phyloP scores from a whole-genome alignment of 37 sponge, comb jelly and placozoan genomes.

The Cliona cf. orientalis region DNA sequence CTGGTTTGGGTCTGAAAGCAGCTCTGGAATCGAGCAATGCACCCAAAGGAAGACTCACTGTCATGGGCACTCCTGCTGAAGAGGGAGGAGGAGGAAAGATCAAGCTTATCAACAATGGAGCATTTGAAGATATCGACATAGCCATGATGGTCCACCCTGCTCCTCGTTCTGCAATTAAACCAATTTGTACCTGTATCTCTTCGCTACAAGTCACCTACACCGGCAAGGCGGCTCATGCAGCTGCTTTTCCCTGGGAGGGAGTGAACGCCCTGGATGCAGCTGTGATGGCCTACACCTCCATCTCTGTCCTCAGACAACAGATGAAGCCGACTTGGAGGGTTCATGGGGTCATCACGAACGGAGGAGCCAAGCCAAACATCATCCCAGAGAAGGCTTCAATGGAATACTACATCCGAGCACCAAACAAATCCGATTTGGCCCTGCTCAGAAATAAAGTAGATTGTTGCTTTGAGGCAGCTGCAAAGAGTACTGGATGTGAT shows the following conservation, averaged over 20 bases:
- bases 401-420: slow-evolving; percentile 68
- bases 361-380: slow-evolving; percentile 87
- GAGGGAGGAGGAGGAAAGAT: slow-evolving; percentile 88
- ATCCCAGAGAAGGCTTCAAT: slow-evolving; percentile 70
- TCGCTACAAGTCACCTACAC: slow-evolving; percentile 35
- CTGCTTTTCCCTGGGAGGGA: slow-evolving; percentile 87
- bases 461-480: slow-evolving; percentile 76
- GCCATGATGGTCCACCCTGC: slow-evolving; percentile 94
- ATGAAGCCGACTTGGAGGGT: slow-evolving; percentile 87
- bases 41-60: slow-evolving; percentile 60
- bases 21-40: slow-evolving; percentile 59
- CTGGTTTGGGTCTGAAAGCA: slow-evolving; percentile 88
- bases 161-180: slow-evolving; percentile 1
- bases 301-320: slow-evolving; percentile 88
- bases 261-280: slow-evolving; percentile 95
- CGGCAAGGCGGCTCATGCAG: slow-evolving; percentile 90
- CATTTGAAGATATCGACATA: slow-evolving; percentile 81
- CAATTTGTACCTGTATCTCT: slow-evolving; percentile 17
- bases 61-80: slow-evolving; percentile 93
- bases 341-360: slow-evolving; percentile 85
- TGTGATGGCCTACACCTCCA: slow-evolving; percentile 82
- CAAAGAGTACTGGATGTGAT: slow-evolving; percentile 75
- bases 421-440: slow-evolving; percentile 55
- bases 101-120: slow-evolving; percentile 71
- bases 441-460: slow-evolving; percentile 43